A percentile compares a stretch with the other conserved stretches of the same genome.
These are phyloP conservation scores for Sebastes trivittatus DNA, from an alignment of 2,797 vertebrate genomes.

Conservation along the genomic window DNA sequence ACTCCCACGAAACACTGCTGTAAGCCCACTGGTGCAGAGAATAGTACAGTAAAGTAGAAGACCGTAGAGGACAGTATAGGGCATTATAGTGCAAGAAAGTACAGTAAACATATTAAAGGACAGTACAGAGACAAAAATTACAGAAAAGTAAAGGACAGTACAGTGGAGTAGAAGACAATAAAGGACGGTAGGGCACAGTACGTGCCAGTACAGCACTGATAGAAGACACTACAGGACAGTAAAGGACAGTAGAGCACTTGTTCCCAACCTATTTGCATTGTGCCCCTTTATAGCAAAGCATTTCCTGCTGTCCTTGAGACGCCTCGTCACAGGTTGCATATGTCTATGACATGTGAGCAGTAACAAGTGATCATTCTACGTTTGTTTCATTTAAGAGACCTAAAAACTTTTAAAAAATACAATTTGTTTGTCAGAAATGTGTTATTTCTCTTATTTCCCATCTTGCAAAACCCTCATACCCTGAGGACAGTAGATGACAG, in stretches of 20 bases:
- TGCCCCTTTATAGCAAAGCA: no score
- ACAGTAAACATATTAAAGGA: background rate
- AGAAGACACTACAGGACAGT: background rate
- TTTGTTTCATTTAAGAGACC: no score
- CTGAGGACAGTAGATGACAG: background rate
- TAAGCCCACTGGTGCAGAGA: background rate
- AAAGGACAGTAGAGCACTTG: background rate
- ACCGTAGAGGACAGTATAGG: background rate
- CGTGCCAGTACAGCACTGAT: background rate
- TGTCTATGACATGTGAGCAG: no score
- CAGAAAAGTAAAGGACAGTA: background rate
- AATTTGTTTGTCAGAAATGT: no score
- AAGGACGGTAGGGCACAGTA: background rate
- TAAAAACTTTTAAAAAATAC: no score
- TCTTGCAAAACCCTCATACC: no score
- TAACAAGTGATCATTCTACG: rapidly evolving
- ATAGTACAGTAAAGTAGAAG: background rate
- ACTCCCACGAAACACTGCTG: background rate
- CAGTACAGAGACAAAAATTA: background rate
- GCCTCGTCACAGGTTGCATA: no score
- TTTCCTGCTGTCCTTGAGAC: no score
- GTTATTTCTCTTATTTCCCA: no score
- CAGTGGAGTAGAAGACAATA: background rate
- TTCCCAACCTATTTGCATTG: no score
- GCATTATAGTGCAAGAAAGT: background rate